These are phyloP conservation scores for Phymastichus coffea DNA, from an alignment of 1,140 invertebrate genomes.

Conservation along the genomic window DNA sequence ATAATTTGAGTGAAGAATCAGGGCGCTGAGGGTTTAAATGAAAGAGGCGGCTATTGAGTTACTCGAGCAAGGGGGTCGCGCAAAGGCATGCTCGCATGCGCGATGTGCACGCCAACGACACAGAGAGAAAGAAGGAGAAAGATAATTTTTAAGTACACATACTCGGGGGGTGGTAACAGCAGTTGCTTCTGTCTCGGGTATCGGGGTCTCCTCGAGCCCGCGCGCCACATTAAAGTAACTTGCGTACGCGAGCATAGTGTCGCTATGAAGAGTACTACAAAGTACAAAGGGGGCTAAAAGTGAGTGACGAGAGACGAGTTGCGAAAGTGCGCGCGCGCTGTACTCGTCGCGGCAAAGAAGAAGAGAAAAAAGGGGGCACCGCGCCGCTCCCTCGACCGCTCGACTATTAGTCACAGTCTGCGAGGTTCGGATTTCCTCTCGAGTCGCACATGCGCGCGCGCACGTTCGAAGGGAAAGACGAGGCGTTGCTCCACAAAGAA, in stretches of 20 bases:
- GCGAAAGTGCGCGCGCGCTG: too few relatives aligned
- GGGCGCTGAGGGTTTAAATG: conserved; percentile 4
- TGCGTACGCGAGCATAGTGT: not conserved
- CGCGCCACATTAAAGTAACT: conserved; percentile 8
- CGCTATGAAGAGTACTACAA: not conserved
- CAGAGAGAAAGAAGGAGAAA: not conserved
- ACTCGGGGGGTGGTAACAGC: not conserved
- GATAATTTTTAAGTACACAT: conserved; percentile 5
- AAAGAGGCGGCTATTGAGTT: conserved; percentile 10
- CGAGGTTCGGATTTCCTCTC: conserved; percentile 12
- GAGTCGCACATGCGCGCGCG: too few relatives aligned
- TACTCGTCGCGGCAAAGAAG: not conserved
- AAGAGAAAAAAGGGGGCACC: not conserved
- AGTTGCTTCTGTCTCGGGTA: not conserved
- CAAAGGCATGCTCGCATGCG: not conserved
- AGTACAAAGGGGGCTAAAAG: not conserved
- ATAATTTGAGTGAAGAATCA: conserved; percentile 7
- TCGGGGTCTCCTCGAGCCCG: not conserved
- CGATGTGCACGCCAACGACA: not conserved
- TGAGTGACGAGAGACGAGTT: not conserved
- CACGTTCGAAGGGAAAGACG: too few relatives aligned
- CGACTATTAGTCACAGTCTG: conserved; percentile 20
- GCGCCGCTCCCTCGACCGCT: not conserved
- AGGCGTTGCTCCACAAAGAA: too few relatives aligned
- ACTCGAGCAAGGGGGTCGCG: not conserved